Evolutionary conservation across 2,888 invertebrate species (phyloP).

Genomic region (Eupithecia subumbrata): DNA sequence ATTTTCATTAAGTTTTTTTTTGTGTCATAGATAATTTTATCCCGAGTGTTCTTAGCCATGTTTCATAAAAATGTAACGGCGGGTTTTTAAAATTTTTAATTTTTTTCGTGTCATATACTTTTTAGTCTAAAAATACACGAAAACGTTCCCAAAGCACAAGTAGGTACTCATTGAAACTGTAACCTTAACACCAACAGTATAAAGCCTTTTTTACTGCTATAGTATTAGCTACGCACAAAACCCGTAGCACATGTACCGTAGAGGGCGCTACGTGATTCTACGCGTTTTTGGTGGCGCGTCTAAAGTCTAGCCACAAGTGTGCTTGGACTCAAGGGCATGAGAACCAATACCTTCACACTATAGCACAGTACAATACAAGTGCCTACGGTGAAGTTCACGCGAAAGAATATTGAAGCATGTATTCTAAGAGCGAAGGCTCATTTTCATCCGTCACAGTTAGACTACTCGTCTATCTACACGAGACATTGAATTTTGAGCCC

Average conservation of each 20-base stretch:
- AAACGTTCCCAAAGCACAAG: neutral
- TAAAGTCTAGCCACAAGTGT: conserved; percentile 7
- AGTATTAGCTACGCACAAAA: neutral
- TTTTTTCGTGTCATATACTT: no score
- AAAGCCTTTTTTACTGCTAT: neutral
- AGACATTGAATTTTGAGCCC: neutral
- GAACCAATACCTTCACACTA: neutral
- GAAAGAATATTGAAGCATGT: neutral
- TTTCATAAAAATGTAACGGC: no score
- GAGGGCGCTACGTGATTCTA: conserved; percentile 10
- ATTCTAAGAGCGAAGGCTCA: neutral
- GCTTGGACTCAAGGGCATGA: conserved; percentile 12
- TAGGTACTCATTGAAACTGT: neutral
- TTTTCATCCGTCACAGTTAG: neutral
- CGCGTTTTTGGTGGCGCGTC: conserved; percentile 2
- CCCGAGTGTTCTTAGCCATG: no score
- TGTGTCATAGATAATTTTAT: no score
- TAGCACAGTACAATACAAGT: neutral
- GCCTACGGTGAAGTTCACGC: neutral
- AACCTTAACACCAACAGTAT: neutral
- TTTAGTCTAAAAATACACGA: no score
- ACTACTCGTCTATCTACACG: neutral
- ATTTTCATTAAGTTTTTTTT: no score
- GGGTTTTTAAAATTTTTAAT: no score
- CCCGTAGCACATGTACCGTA: conserved; percentile 5